Conservation (phyloP, 2,797 vertebrate genomes). For the Typhlichthys subterraneus region DNA sequence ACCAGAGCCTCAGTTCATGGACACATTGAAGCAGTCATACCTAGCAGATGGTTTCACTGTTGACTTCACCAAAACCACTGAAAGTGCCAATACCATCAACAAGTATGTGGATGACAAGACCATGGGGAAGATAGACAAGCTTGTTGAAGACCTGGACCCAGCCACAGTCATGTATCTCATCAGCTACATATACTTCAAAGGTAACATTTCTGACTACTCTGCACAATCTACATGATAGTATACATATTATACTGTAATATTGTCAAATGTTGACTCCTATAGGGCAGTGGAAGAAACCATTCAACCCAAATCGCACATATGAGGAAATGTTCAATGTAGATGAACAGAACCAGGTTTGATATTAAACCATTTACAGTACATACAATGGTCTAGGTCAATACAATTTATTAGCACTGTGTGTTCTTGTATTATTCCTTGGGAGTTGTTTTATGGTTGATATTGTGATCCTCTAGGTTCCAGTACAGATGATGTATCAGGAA, state of each 20-base stretch:
- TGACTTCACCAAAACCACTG: slow-evolving; percentile 74
- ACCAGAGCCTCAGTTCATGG: slow-evolving; percentile 75
- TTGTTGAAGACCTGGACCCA: slow-evolving; percentile 75
- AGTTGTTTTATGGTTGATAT: background rate
- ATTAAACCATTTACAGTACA: background rate
- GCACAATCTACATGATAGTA: too few relatives aligned
- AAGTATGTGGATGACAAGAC: slow-evolving; percentile 83
- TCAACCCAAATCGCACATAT: slow-evolving; percentile 44
- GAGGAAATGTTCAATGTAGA: slow-evolving; percentile 58
- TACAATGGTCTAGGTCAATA: background rate
- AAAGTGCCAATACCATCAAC: slow-evolving; percentile 80
- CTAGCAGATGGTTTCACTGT: slow-evolving; percentile 76
- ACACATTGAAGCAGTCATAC: slow-evolving; percentile 76
- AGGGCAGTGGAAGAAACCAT: slow-evolving; percentile 76
- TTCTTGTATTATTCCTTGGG: too few relatives aligned
- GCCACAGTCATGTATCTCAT: slow-evolving; percentile 83
- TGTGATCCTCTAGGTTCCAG: slow-evolving; percentile 60
- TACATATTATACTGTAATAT: too few relatives aligned
- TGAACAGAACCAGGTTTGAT: slow-evolving; percentile 52
- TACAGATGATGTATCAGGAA: slow-evolving; percentile 75
- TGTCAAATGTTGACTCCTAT: background rate
- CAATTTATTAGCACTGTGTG: background rate
- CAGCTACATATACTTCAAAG: slow-evolving; percentile 88
- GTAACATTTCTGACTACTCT: slow-evolving; percentile 67
- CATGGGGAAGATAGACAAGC: slow-evolving; percentile 82